Base-by-base conservation (phyloP, 2,113 vertebrate genomes). In the Labeo catla region DNA sequence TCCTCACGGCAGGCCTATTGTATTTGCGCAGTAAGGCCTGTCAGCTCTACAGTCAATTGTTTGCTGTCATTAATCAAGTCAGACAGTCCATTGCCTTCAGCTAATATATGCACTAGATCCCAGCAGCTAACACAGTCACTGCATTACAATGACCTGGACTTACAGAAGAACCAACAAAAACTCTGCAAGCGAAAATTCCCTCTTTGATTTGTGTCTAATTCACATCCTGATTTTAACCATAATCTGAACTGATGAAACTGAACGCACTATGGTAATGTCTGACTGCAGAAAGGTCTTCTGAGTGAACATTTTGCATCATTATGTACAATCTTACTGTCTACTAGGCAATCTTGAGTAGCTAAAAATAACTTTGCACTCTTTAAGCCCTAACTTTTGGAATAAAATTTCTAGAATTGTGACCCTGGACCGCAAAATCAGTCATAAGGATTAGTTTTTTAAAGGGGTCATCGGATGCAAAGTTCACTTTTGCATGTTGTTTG, bases 1-100 rank as follows among this genome's bases (percentile, higher is more conserved):
- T 80, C 39, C n/a, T 61, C 47, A 63, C 3, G 63, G 65, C 43
- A 82, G 21, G 34, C 34, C 83, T 87, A 84, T 92, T 93, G 89
- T 91, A 87, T 89, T 93, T 91, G 90, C 66, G 63, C 86, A 91
- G 85, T n/a, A 49, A 83, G 86, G 84, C 63, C 83, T 70, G 68
- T 92, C 87, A 83, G 84, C 88, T 90, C 83, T 86, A 89, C 88
- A 86, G 89, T 85, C 89, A 88, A 90, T 89, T 90, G 89, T 90
- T 87, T 88, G 85, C 84, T 84, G 86, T 91, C 93, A 93, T 94
- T 93, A 92, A 93, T 93, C 94, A 94, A 87, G 73, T 76, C 65
- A 72, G 87, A 89, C 88, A 89, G 85, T 86, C 61, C 85, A 88
- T 87, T 63, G 84, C 87, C 83, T 81, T 84, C 79, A 68, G 86